phyloP scores from a whole-genome alignment of 2,113 vertebrate species.

The Carassius gibelio region DNA sequence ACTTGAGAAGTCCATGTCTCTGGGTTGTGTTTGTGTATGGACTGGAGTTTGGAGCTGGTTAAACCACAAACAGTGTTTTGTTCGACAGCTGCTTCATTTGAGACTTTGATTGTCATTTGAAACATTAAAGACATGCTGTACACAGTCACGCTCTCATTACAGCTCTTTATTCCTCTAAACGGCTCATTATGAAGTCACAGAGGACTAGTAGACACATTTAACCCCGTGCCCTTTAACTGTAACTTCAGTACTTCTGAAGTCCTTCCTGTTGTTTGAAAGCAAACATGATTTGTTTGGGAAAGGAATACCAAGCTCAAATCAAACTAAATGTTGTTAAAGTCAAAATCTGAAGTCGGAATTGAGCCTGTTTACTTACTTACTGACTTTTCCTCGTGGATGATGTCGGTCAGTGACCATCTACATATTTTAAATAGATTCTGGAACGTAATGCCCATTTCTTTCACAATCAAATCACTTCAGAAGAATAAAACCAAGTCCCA shows the following conservation, averaged over 20 bases:
- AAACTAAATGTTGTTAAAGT: neutral
- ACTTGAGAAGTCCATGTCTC: neutral
- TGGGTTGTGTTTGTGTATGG: too few species aligned
- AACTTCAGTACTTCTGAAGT: neutral
- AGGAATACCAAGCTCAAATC: neutral
- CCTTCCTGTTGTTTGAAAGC: neutral
- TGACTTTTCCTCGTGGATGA: neutral
- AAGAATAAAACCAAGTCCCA: neutral
- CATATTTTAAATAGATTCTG: neutral
- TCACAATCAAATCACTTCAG: neutral
- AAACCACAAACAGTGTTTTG: neutral
- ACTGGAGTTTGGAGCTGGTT: neutral
- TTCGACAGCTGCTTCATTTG: neutral
- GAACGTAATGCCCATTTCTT: neutral
- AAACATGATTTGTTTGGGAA: neutral
- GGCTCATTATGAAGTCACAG: neutral
- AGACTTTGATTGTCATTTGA: neutral
- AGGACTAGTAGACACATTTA: slow-evolving; percentile 9
- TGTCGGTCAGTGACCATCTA: neutral
- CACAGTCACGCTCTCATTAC: slow-evolving; percentile 3
- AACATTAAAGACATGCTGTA: neutral
- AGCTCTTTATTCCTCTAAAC: neutral
- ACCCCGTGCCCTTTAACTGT: slow-evolving; percentile 31
- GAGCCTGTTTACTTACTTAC: neutral
- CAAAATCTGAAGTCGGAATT: neutral